These are phyloP conservation scores for Rambutsinella grinnellia DNA, from an alignment of 2,888 invertebrate species.

Conservation along the genomic window DNA sequence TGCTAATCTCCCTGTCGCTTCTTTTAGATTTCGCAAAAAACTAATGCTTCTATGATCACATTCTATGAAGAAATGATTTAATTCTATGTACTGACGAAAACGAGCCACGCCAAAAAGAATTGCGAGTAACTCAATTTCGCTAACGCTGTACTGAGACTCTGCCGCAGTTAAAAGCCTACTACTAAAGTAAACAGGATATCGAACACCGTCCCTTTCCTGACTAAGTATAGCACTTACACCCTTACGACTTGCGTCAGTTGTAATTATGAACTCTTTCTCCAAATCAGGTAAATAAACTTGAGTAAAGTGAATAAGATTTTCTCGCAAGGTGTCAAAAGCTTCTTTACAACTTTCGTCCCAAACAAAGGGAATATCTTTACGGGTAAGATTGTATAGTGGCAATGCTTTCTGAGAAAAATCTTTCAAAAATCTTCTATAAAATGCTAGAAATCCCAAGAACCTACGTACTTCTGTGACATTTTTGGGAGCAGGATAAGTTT, in stretches of 20 bases:
- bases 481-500: constrained; percentile 43
- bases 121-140: constrained; percentile 24
- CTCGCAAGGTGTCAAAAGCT: constrained; percentile 39
- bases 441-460: constrained; percentile 53
- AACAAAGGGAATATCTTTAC: constrained; percentile 14
- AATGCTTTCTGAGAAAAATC: constrained; percentile 28
- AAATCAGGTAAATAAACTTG: constrained; percentile 63
- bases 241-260: constrained; percentile 66
- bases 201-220: constrained; percentile 59
- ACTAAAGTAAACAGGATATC: constrained; percentile 62
- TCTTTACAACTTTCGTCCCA: constrained; percentile 36
- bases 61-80: constrained; percentile 16
- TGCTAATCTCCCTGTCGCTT: constrained; percentile 67
- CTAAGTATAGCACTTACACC: constrained; percentile 66
- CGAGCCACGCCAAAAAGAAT: constrained; percentile 15
- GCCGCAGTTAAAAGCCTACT: constrained; percentile 2
- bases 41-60: constrained; percentile 8
- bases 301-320: constrained; percentile 35
- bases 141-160: constrained; percentile 5
- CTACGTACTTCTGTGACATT: constrained; percentile 38
- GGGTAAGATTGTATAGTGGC: constrained; percentile 43
- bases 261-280: constrained; percentile 61
- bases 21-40: constrained; percentile 2
- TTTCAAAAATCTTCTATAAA: constrained; percentile 46
- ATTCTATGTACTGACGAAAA: constrained; percentile 18